Evolutionary conservation across 37 sponge, comb jelly and placozoan species (phyloP).

Genomic region (Bolinopsis microptera): DNA sequence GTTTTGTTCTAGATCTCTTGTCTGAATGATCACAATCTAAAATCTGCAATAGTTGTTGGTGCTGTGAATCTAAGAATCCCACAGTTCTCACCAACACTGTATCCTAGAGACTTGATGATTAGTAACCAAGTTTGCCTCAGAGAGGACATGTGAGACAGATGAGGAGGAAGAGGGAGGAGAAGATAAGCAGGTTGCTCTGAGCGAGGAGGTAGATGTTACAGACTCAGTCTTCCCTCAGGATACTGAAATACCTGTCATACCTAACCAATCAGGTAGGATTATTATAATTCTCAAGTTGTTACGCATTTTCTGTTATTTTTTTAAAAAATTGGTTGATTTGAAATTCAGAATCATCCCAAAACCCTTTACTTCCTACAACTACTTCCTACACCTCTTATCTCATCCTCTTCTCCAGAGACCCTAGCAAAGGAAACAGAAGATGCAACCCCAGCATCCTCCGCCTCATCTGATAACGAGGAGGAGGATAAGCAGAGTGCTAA

Average conservation of each 20-base stretch:
- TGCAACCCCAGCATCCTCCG: neutral
- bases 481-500: conserved; percentile 36
- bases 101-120: too few relatives aligned
- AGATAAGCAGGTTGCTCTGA: neutral
- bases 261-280: neutral
- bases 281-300: too few relatives aligned
- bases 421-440: neutral
- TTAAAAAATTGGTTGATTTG: too few relatives aligned
- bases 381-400: too few relatives aligned
- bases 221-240: neutral
- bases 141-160: neutral
- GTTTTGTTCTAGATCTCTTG: neutral
- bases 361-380: too few relatives aligned
- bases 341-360: too few relatives aligned
- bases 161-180: neutral
- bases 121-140: too few relatives aligned
- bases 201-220: conserved; percentile 36
- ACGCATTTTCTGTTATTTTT: too few relatives aligned
- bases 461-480: neutral
- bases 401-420: neutral
- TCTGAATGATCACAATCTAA: neutral
- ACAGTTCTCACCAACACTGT: too few relatives aligned
- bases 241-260: neutral
- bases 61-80: too few relatives aligned
- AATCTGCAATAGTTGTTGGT: neutral